Evolutionary conservation across 2,113 vertebrate species (phyloP).

Genomic region (Eonycteris spelaea): DNA sequence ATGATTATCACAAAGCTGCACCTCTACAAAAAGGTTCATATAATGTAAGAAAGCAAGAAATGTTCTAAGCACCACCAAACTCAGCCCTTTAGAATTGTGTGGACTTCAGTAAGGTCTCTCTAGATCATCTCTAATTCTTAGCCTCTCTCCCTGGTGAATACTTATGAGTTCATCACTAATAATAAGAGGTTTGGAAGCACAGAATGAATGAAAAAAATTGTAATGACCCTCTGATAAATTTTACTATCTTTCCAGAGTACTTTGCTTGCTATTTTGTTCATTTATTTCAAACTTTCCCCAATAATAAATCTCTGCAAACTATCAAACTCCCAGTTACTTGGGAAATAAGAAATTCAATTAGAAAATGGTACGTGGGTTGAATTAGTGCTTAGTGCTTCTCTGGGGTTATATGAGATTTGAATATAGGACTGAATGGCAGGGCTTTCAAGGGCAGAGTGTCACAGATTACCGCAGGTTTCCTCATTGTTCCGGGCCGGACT

Average conservation of each 20-base stretch:
- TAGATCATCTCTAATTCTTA: neutral
- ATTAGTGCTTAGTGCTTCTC: neutral
- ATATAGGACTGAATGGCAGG: neutral
- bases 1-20: neutral
- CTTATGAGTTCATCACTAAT: neutral
- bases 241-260: neutral
- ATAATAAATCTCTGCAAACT: neutral
- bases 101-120: neutral
- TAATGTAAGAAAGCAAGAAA: neutral
- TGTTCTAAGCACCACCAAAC: neutral
- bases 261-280: neutral
- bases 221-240: neutral
- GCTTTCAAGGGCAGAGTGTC: neutral
- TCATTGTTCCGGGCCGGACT: neutral
- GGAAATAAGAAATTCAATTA: slow-evolving; percentile 12
- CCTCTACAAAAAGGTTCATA: neutral
- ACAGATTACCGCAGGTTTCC: neutral
- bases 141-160: neutral
- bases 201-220: neutral
- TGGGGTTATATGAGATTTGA: neutral
- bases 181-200: neutral
- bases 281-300: neutral
- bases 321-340: neutral
- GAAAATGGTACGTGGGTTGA: neutral
- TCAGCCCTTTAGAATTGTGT: neutral